These are phyloP conservation scores for Dendrophyllia cribrosa DNA, from an alignment of 64 coral and sea anemone genomes.

Conservation along the genomic window DNA sequence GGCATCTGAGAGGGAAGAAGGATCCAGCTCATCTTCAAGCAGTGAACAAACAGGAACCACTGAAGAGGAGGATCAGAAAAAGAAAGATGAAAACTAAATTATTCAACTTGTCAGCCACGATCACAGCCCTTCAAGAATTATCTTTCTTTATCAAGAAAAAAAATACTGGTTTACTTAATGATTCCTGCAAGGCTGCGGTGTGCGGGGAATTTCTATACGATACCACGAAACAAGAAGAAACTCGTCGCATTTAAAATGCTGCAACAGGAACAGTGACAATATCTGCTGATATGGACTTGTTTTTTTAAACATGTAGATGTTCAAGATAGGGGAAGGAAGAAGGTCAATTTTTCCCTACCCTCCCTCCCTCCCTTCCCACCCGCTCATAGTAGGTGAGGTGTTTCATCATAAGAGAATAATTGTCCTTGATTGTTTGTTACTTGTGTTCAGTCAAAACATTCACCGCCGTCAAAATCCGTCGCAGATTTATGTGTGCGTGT, in stretches of 20 bases:
- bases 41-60: conserved; percentile 21
- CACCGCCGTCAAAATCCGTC: neutral
- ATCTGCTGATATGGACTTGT: neutral
- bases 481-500: neutral
- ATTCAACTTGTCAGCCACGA: neutral
- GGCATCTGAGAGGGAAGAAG: conserved; percentile 79
- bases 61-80: conserved; percentile 71
- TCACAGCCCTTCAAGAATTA: conserved; percentile 14
- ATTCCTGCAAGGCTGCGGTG: conserved; percentile 11
- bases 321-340: neutral
- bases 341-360: neutral
- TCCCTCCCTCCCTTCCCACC: neutral
- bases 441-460: neutral
- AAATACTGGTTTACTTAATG: neutral
- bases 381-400: neutral
- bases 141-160: neutral
- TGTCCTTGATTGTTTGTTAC: neutral
- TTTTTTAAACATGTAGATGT: neutral
- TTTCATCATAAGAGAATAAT: neutral
- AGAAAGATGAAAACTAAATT: conserved; percentile 88
- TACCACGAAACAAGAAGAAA: neutral
- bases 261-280: neutral
- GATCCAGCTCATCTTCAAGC: conserved; percentile 45
- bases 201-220: neutral
- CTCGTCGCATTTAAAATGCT: neutral